These are phyloP conservation scores for Phaenicophaeus curvirostris DNA, from an alignment of 2,797 vertebrate species.

Conservation along the genomic window DNA sequence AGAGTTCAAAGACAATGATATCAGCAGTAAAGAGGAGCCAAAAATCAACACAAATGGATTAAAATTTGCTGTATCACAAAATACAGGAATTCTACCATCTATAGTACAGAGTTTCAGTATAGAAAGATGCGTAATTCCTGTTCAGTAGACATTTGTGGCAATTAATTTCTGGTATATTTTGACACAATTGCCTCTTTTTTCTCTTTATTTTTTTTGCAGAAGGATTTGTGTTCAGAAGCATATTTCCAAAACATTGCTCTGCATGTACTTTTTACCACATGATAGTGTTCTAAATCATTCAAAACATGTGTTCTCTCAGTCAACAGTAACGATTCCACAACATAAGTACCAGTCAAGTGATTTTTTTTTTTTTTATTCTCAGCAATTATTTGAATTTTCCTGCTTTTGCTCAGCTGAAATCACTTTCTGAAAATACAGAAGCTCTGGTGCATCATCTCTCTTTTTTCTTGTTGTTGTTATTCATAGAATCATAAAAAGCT, in stretches of 20 bases:
- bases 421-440: not conserved
- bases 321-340: not conserved
- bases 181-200: not conserved
- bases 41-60: not conserved
- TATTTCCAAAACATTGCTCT: not conserved
- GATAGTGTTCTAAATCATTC: not conserved
- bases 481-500: no score
- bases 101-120: not conserved
- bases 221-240: not conserved
- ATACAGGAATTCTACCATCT: not conserved
- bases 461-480: not conserved
- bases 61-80: not conserved
- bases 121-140: not conserved
- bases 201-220: not conserved
- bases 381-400: not conserved
- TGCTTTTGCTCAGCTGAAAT: not conserved
- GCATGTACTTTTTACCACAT: not conserved
- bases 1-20: not conserved
- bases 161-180: not conserved
- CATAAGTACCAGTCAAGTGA: not conserved
- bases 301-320: not conserved
- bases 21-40: not conserved
- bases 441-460: rapidly evolving
- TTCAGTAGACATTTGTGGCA: rapidly evolving
- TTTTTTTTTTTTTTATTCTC: not conserved